Conservation (phyloP, 2,797 vertebrate genomes). For the Pseudomugil tenellus region DNA sequence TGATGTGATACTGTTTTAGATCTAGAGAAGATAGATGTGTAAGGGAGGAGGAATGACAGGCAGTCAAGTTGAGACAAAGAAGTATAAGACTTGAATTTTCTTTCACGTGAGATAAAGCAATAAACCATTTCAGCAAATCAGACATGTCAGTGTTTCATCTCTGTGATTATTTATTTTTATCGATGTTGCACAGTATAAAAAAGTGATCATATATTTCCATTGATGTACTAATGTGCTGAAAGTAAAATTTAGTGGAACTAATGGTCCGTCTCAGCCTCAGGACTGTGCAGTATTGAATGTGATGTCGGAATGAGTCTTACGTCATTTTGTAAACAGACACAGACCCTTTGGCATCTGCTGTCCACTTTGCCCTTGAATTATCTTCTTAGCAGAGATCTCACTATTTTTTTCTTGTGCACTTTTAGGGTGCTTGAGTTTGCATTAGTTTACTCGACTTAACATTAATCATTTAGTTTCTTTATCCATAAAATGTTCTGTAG, state of each 20-base stretch:
- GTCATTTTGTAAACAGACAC: constrained; percentile 29
- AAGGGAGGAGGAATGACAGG: constrained; percentile 5
- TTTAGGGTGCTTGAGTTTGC: neutral
- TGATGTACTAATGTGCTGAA: neutral
- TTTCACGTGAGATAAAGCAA: neutral
- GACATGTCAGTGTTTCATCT: neutral
- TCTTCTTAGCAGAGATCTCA: neutral
- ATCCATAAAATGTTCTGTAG: neutral
- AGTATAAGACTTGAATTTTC: neutral
- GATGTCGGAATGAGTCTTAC: constrained; percentile 18
- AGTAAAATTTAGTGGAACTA: constrained; percentile 21
- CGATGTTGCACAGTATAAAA: neutral
- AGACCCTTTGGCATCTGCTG: constrained; percentile 22
- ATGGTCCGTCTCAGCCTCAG: neutral
- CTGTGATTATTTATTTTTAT: neutral
- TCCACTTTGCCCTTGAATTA: constrained; percentile 11
- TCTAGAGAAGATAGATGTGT: constrained; percentile 48
- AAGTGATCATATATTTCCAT: constrained; percentile 1
- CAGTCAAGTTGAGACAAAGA: constrained; percentile 10
- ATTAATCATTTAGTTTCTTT: neutral
- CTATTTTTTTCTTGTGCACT: neutral
- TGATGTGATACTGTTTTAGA: constrained; percentile 12
- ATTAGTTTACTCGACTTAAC: neutral
- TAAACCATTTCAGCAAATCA: neutral
- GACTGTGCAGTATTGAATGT: constrained; percentile 1